These are phyloP conservation scores for Osmoderma eremita DNA, from an alignment of 2,888 invertebrate genomes.

Conservation along the genomic window DNA sequence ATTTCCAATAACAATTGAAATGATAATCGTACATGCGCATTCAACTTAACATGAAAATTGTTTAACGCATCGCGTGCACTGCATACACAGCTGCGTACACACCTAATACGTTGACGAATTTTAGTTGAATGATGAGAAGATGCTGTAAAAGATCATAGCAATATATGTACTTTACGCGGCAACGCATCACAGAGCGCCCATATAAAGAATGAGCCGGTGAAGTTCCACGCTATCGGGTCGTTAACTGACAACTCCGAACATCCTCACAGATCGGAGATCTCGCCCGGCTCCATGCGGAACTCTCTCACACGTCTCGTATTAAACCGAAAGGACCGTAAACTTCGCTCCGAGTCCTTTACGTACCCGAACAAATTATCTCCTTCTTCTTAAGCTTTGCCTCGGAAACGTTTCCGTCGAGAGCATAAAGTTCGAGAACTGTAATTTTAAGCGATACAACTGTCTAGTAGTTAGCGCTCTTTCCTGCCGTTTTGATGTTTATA, in stretches of 20 bases:
- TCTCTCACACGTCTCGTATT: constrained; percentile 36
- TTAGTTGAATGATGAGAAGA: too few species aligned
- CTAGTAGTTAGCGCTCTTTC: constrained; percentile 33
- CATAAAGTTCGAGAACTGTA: constrained; percentile 33
- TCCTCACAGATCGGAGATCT: constrained; percentile 25
- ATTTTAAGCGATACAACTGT: constrained; percentile 35
- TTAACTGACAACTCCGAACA: constrained; percentile 31
- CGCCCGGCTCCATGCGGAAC: constrained; percentile 25
- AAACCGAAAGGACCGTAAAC: constrained; percentile 34
- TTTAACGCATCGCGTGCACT: too few species aligned
- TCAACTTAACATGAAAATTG: too few species aligned
- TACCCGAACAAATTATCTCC: constrained; percentile 34
- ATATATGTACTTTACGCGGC: not conserved
- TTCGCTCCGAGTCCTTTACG: constrained; percentile 29
- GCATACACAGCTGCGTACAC: too few species aligned
- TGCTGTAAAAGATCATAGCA: too few species aligned
- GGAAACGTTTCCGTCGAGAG: constrained; percentile 30
- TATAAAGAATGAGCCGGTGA: constrained; percentile 15
- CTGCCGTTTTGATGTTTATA: constrained; percentile 32
- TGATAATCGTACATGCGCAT: too few species aligned
- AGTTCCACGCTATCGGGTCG: constrained; percentile 22
- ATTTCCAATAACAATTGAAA: too few species aligned
- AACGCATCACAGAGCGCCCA: not conserved
- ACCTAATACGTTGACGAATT: too few species aligned
- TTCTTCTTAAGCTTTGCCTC: constrained; percentile 21